Base-by-base conservation (phyloP, 1,140 invertebrate species). In the Brachionus rubens region DNA sequence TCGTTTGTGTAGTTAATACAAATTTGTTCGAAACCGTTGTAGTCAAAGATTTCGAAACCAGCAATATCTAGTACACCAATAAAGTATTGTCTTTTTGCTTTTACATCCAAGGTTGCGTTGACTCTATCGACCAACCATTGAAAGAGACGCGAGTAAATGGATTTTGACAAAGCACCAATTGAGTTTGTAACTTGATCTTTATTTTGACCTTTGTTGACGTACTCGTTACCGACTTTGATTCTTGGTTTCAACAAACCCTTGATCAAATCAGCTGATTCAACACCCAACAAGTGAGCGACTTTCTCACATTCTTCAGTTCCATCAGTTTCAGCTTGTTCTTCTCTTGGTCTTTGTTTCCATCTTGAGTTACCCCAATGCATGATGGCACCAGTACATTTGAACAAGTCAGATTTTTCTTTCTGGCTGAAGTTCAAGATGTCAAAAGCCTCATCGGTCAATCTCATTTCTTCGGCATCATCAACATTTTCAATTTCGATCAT, bases 1-100 rank as follows among this genome's bases (percentile, higher is more conserved):
- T 99, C 96, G 87, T 99, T 99, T 86, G 96, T 98, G 89, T 97
- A 98, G 90, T 99, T 99, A 90, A 99, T 99, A 88, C 96, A 99
- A 85, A 99, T 89, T 88, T 99, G 96, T 88, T 99, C 96, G 89
- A 99, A 98, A 87, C 94, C 92, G 89, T 98, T 98, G 90, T 87
- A 96, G 9, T 98, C 96, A 89, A 99, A 98, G 88, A 98, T 98
- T 88, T 99, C 96, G 87, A 99, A 99, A 89, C 96, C 96, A 87
- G 96, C 96, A 89, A 99, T 99, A 93, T 99, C 96, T 89, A 99
- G 90, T 87, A 98, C 96, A 93, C 96, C 88, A 86, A 98, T 98
- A 89, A 96, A 97, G 88, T 93, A 92, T 86, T 94, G 92, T 86
- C 94, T 91, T 88, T 96, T 96, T 85, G 94, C 92, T 86, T 96